phyloP scores from a whole-genome alignment of 2,797 vertebrate species.

The Galago senegalensis region DNA sequence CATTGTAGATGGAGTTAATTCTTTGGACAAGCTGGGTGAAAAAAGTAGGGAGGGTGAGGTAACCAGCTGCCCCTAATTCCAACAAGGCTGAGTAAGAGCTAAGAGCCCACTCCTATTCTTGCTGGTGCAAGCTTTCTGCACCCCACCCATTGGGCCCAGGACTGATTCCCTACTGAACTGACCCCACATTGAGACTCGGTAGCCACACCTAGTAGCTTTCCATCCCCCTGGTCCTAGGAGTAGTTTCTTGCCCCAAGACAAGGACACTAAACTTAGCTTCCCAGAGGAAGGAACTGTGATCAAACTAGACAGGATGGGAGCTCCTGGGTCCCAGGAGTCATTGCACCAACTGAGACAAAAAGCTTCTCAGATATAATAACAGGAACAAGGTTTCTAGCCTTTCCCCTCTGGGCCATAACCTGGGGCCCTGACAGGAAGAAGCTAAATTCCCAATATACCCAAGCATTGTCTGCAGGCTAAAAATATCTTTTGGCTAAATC shows the following conservation, averaged over 20 bases:
- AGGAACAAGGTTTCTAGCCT: slow-evolving; percentile 81
- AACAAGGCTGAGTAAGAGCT: background rate
- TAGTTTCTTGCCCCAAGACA: slow-evolving; percentile 29
- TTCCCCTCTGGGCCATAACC: slow-evolving; percentile 79
- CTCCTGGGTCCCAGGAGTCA: slow-evolving; percentile 76
- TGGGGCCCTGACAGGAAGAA: slow-evolving; percentile 83
- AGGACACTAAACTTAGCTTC: slow-evolving; percentile 67
- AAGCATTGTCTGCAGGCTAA: slow-evolving; percentile 85
- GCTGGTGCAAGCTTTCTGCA: background rate
- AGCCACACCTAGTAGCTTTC: slow-evolving; percentile 16
- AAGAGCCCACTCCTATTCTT: background rate
- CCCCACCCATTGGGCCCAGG: background rate
- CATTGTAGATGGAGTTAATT: slow-evolving; percentile 99
- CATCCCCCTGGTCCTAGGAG: background rate
- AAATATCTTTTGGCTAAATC: slow-evolving; percentile 82
- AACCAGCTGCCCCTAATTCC: background rate
- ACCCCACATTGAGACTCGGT: background rate
- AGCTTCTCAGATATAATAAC: slow-evolving; percentile 76
- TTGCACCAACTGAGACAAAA: slow-evolving; percentile 74
- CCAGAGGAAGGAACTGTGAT: slow-evolving; percentile 78
- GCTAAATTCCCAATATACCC: slow-evolving; percentile 84
- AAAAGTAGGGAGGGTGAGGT: slow-evolving; percentile 57
- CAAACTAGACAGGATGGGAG: slow-evolving; percentile 75
- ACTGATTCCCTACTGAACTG: background rate
- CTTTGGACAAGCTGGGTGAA: slow-evolving; percentile 96